These are phyloP conservation scores for Centruroides sculpturatus DNA, from an alignment of 1,140 invertebrate species.

Conservation along the genomic window DNA sequence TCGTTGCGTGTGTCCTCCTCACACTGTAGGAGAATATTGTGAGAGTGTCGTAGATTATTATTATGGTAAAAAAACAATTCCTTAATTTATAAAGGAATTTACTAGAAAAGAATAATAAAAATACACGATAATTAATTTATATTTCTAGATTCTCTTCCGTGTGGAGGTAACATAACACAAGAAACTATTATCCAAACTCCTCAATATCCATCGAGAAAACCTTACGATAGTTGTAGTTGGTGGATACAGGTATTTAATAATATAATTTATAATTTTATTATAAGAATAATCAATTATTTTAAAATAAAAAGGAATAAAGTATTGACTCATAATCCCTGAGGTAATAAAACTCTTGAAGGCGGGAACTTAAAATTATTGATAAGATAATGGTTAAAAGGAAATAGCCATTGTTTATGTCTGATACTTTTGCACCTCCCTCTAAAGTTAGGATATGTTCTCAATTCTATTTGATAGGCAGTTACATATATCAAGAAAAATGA, in stretches of 20 bases:
- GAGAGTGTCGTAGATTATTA: conserved; percentile 6
- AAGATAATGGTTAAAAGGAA: too few relatives aligned
- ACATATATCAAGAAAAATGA: not conserved
- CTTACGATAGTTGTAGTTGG: conserved; percentile 12
- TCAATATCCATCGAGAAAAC: conserved; percentile 7
- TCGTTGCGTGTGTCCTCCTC: conserved; percentile 18
- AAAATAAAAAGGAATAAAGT: too few relatives aligned
- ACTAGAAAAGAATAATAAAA: too few relatives aligned
- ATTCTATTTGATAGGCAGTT: not conserved
- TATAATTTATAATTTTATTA: too few relatives aligned
- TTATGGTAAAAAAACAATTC: conserved; percentile 2
- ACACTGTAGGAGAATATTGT: conserved; percentile 14
- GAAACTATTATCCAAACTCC: conserved; percentile 12
- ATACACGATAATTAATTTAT: not conserved
- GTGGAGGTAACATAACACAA: conserved; percentile 16
- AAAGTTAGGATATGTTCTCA: not conserved
- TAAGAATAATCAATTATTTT: too few relatives aligned
- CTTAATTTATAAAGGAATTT: too few relatives aligned
- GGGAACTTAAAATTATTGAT: too few relatives aligned
- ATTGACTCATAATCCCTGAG: too few relatives aligned
- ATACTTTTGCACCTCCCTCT: not conserved
- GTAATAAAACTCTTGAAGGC: too few relatives aligned
- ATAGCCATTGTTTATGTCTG: not conserved
- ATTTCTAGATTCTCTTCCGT: conserved; percentile 4
- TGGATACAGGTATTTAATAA: conserved; percentile 8